A percentile compares a stretch with the other conserved stretches of the same genome.
Evolutionary conservation across 1,140 invertebrate genomes (phyloP).

Genomic region (Drosophila trapezifrons): DNA sequence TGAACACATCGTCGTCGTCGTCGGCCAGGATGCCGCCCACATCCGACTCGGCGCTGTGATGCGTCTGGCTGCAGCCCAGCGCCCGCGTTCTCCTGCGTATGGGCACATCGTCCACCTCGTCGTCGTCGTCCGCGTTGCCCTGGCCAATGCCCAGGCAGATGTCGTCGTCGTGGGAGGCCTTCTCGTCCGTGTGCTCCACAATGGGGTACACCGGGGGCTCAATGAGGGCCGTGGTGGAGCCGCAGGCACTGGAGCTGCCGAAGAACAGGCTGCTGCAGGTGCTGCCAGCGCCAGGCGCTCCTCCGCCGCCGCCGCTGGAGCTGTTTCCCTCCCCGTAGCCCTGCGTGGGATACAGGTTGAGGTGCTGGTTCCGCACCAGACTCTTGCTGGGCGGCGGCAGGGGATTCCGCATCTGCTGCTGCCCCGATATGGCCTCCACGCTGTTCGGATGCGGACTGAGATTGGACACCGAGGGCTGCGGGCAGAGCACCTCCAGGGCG

Average conservation of each 20-base stretch:
- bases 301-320: conserved; percentile 28
- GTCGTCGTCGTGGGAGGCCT: conserved; percentile 38
- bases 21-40: conserved; percentile 72
- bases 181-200: conserved; percentile 92
- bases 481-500: conserved; percentile 88
- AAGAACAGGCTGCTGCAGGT: conserved; percentile 86
- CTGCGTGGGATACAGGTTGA: conserved; percentile 86
- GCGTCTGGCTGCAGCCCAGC: conserved; percentile 72
- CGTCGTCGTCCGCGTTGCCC: conserved; percentile 69
- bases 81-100: conserved; percentile 57
- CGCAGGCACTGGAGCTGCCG: conserved; percentile 87
- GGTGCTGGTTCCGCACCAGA: conserved; percentile 87
- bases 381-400: conserved; percentile 88
- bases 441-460: conserved; percentile 88
- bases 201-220: conserved; percentile 90
- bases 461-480: conserved; percentile 87
- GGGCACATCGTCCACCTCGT: conserved; percentile 70
- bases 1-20: conserved; percentile 80
- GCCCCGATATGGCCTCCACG: conserved; percentile 88
- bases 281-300: conserved; percentile 28
- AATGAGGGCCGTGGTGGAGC: conserved; percentile 75
- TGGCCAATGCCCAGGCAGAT: conserved; percentile 40
- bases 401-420: conserved; percentile 86
- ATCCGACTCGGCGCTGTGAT: conserved; percentile 76
- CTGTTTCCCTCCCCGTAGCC: conserved; percentile 37